phyloP scores from a whole-genome alignment of 2,113 vertebrate genomes.

The Saguinus midas region DNA sequence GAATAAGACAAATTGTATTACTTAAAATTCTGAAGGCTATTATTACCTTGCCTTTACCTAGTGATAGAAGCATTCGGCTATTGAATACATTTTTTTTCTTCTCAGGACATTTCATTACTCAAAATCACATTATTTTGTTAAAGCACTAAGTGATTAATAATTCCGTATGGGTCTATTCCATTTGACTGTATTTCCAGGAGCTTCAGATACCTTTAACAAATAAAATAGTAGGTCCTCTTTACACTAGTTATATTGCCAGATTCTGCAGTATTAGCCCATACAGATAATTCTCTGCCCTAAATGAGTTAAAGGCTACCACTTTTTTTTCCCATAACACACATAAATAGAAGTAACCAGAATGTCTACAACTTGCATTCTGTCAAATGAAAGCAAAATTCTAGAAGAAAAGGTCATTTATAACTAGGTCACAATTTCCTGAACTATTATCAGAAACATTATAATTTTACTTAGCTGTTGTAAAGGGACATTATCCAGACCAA shows the following conservation, averaged over 20 bases:
- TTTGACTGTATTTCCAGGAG: constrained; percentile 39
- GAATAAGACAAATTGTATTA: constrained; percentile 29
- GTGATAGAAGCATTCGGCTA: constrained; percentile 1
- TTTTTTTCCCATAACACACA: neutral
- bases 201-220: constrained; percentile 21
- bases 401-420: neutral
- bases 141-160: constrained; percentile 51
- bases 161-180: constrained; percentile 15
- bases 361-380: neutral
- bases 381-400: constrained; percentile 5
- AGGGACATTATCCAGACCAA: neutral
- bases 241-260: neutral
- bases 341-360: neutral
- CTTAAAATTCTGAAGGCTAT: constrained; percentile 40
- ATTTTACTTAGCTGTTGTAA: neutral
- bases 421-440: neutral
- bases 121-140: constrained; percentile 13
- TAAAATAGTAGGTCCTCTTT: neutral
- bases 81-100: neutral
- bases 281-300: neutral
- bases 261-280: neutral
- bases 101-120: constrained; percentile 12
- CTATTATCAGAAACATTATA: neutral
- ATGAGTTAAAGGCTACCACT: neutral
- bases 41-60: constrained; percentile 55